Conservation (phyloP, 2,113 vertebrate species). For the Cochlearius cochlearius region DNA sequence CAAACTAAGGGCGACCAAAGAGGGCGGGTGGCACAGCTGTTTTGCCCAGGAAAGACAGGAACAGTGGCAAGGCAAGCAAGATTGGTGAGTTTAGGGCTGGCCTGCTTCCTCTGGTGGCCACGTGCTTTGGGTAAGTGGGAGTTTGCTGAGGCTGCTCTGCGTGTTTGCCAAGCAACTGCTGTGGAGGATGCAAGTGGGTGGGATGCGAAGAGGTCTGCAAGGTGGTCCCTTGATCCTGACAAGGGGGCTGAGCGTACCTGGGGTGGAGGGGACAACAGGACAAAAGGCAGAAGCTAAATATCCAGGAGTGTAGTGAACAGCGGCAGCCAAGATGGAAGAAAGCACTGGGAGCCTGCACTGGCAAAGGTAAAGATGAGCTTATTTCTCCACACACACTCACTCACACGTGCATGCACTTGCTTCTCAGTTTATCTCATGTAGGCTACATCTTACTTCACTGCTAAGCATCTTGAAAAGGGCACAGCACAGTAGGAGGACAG, state of each 20-base stretch:
- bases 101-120: neutral
- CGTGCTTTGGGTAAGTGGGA: accelerated
- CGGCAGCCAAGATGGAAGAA: neutral
- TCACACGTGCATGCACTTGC: accelerated
- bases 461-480: neutral
- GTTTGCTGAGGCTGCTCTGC: neutral
- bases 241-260: neutral
- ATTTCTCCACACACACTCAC: neutral
- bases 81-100: neutral
- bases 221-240: neutral
- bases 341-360: neutral
- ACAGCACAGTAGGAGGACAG: neutral
- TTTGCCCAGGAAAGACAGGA: neutral
- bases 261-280: accelerated
- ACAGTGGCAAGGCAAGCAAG: neutral
- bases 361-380: neutral
- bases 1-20: neutral
- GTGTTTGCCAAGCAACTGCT: neutral
- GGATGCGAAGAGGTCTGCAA: neutral
- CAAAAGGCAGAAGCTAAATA: neutral
- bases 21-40: neutral
- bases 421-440: neutral
- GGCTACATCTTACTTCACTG: neutral
- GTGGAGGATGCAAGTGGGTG: neutral
- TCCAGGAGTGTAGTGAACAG: neutral